A percentile compares a stretch with the other conserved stretches of the same genome.
Evolutionary conservation across 2,113 vertebrate genomes (phyloP).

Genomic region (Jaculus jaculus): DNA sequence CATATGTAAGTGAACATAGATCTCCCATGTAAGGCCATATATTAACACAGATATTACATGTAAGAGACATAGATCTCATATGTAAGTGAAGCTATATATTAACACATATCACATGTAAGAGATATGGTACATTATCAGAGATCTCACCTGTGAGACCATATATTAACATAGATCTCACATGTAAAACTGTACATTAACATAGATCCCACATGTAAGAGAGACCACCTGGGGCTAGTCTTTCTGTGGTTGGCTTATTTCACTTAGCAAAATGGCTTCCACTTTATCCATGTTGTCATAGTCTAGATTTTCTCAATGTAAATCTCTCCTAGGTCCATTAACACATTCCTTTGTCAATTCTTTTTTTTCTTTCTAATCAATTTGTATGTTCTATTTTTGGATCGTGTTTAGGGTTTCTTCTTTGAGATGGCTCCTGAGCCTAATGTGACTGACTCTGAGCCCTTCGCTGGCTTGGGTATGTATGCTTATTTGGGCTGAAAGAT

Average conservation of each 20-base stretch:
- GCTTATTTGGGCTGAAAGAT: conserved; percentile 4
- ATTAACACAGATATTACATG: too few species aligned
- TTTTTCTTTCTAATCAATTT: neutral
- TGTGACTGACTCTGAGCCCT: neutral
- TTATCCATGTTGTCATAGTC: neutral
- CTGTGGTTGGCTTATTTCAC: neutral
- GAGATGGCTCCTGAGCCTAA: neutral
- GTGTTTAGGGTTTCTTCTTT: neutral
- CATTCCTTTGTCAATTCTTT: neutral
- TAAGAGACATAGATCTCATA: too few species aligned
- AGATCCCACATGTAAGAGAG: neutral
- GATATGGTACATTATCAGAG: too few species aligned
- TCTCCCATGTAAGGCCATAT: too few species aligned
- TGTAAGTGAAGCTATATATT: too few species aligned
- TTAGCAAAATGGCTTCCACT: neutral
- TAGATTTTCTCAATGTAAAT: neutral
- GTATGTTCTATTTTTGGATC: conserved; percentile 19
- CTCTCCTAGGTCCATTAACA: neutral
- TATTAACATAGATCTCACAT: neutral
- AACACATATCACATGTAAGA: too few species aligned
- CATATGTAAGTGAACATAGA: neutral
- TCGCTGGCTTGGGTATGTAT: neutral
- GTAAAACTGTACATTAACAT: neutral
- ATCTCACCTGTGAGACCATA: neutral
- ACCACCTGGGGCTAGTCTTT: neutral